A percentile compares a stretch with the other conserved stretches of the same genome.
Conservation (phyloP, 2,888 invertebrate genomes). For the Acleris sparsana region DNA sequence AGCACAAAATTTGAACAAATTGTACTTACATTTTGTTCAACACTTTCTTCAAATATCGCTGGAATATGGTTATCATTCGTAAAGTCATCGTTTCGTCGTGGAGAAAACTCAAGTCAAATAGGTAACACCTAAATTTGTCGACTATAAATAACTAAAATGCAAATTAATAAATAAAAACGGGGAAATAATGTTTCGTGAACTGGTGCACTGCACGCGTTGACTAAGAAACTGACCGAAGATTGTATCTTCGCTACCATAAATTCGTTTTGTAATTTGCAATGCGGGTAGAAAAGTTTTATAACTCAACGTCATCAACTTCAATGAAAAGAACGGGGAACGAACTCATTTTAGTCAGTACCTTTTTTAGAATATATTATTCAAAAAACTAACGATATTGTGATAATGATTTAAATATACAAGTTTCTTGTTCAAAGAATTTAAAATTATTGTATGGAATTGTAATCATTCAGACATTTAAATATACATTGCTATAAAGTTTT, state of each 20-base stretch:
- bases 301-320: neutral
- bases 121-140: constrained; percentile 25
- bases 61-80: constrained; percentile 49
- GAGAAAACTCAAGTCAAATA: constrained; percentile 21
- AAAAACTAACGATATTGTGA: too few relatives aligned
- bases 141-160: constrained; percentile 15
- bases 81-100: constrained; percentile 22
- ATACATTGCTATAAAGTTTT: too few relatives aligned
- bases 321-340: neutral
- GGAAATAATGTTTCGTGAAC: constrained; percentile 5
- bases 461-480: too few relatives aligned
- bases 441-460: too few relatives aligned
- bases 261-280: constrained; percentile 12
- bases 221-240: constrained; percentile 10
- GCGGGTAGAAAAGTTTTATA: constrained; percentile 19
- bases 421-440: too few relatives aligned
- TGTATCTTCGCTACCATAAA: constrained; percentile 19
- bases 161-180: constrained; percentile 6
- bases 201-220: constrained; percentile 6
- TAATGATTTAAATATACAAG: too few relatives aligned
- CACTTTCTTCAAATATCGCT: constrained; percentile 58
- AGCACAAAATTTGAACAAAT: constrained; percentile 9
- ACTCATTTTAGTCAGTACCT: too few relatives aligned
- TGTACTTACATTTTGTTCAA: constrained; percentile 64
- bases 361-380: too few relatives aligned